Percentiles rank a stretch among this genome's conserved stretches.
Evolutionary conservation across 1,140 invertebrate genomes (phyloP).

Genomic region (Drosophila busckii): DNA sequence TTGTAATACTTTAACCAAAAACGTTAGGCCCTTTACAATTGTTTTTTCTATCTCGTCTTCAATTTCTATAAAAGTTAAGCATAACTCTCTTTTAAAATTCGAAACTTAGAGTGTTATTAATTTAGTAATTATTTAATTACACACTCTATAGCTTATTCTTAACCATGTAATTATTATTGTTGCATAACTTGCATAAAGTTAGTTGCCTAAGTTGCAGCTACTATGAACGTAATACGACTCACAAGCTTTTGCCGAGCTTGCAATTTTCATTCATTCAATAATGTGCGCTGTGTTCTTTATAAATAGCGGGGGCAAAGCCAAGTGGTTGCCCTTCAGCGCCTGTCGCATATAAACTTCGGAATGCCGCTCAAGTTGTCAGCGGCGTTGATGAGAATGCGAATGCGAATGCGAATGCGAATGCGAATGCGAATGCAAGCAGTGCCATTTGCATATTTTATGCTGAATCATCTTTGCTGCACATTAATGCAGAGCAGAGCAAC

Average conservation of each 20-base stretch:
- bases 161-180: no score
- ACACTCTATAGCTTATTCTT: no score
- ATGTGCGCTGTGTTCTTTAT: conserved; percentile 1
- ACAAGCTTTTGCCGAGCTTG: conserved; percentile 11
- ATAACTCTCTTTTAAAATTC: no score
- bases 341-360: conserved; percentile 19
- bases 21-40: no score
- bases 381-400: conserved; percentile 7
- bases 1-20: no score
- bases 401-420: conserved; percentile 8
- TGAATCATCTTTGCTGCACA: conserved; percentile 51
- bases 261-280: conserved; percentile 32
- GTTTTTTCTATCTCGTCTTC: no score
- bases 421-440: conserved; percentile 7
- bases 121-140: no score
- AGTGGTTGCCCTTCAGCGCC: conserved; percentile 47
- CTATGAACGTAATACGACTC: no score
- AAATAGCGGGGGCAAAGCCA: conserved; percentile 6
- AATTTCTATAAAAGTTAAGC: no score
- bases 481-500: conserved; percentile 28
- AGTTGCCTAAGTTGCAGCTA: background rate
- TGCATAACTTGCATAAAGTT: background rate
- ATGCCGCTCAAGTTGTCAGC: conserved; percentile 26
- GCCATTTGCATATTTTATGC: conserved; percentile 29
- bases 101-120: no score